These are phyloP conservation scores for Axinella damicornis DNA, from an alignment of 37 sponge, comb jelly and placozoan species.

Conservation along the genomic window DNA sequence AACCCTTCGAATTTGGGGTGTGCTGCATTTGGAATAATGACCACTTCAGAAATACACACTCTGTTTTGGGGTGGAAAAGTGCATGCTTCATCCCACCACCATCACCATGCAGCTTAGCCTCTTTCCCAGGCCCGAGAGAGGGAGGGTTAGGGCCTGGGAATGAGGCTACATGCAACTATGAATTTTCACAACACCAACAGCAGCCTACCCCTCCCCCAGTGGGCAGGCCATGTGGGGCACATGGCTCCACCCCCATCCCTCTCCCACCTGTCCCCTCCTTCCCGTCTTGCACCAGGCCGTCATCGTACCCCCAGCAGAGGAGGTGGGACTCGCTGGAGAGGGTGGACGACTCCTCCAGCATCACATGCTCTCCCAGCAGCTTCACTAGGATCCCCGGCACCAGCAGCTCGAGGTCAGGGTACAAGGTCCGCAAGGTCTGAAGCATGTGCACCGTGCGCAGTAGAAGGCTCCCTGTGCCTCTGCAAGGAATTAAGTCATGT, in stretches of 20 bases:
- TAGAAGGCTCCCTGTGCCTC: slow-evolving; percentile 65
- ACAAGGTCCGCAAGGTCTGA: slow-evolving; percentile 36
- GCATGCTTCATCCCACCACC: too few relatives aligned
- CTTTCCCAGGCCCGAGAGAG: too few relatives aligned
- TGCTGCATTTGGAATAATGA: too few relatives aligned
- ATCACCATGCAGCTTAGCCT: too few relatives aligned
- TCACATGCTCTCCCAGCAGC: slow-evolving; percentile 48
- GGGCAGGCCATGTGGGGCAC: neutral
- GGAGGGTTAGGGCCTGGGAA: too few relatives aligned
- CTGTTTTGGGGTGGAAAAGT: too few relatives aligned
- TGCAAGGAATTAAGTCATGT: too few relatives aligned
- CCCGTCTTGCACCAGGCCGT: slow-evolving; percentile 37
- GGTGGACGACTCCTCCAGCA: slow-evolving; percentile 40
- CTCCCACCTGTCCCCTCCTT: slow-evolving; percentile 36
- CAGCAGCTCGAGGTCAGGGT: slow-evolving; percentile 38
- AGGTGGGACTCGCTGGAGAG: slow-evolving; percentile 55
- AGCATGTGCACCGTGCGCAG: slow-evolving; percentile 73
- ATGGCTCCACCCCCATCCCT: neutral
- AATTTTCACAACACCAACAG: too few relatives aligned
- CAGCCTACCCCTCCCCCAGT: neutral
- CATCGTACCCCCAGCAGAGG: slow-evolving; percentile 77
- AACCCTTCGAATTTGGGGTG: too few relatives aligned
- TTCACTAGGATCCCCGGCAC: slow-evolving; percentile 56
- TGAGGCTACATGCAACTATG: too few relatives aligned
- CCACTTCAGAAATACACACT: too few relatives aligned